Conservation (phyloP, 92 coral and sea anemone species). For the Parazoanthus swiftii region DNA sequence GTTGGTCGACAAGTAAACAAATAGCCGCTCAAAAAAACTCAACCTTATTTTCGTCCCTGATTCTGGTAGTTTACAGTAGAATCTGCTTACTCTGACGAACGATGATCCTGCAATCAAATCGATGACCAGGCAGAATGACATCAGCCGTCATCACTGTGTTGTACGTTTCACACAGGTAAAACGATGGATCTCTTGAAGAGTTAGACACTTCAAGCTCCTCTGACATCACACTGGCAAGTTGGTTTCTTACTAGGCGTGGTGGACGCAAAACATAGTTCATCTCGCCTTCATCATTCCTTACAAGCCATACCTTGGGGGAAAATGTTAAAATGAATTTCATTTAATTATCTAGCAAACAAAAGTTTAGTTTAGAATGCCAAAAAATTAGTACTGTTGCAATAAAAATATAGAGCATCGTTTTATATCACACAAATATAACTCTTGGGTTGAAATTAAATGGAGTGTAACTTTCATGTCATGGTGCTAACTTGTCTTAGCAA, state of each 20-base stretch:
- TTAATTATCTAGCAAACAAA: too few species aligned
- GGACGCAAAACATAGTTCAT: slow-evolving; percentile 35
- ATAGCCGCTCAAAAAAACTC: too few species aligned
- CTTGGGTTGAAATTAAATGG: too few species aligned
- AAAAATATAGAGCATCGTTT: too few species aligned
- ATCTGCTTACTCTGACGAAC: slow-evolving; percentile 49
- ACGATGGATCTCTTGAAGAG: slow-evolving; percentile 48
- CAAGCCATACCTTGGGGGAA: slow-evolving; percentile 48
- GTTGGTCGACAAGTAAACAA: too few species aligned
- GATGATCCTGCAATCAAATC: slow-evolving; percentile 54
- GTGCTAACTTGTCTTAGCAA: too few species aligned
- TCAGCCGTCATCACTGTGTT: slow-evolving; percentile 42
- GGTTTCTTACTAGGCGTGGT: slow-evolving; percentile 49
- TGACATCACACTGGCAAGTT: slow-evolving; percentile 22
- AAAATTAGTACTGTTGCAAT: too few species aligned
- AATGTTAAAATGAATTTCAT: neutral
- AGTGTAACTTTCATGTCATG: too few species aligned
- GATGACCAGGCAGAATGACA: slow-evolving; percentile 50
- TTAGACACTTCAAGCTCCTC: slow-evolving; percentile 31
- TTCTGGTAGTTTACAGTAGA: too few species aligned
- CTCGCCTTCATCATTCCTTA: slow-evolving; percentile 3
- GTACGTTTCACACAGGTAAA: slow-evolving; percentile 46
- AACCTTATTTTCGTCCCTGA: too few species aligned
- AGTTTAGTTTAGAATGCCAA: too few species aligned
- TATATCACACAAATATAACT: too few species aligned